These are phyloP conservation scores for Dromococcyx pavoninus DNA, from an alignment of 2,797 vertebrate genomes.

Conservation along the genomic window DNA sequence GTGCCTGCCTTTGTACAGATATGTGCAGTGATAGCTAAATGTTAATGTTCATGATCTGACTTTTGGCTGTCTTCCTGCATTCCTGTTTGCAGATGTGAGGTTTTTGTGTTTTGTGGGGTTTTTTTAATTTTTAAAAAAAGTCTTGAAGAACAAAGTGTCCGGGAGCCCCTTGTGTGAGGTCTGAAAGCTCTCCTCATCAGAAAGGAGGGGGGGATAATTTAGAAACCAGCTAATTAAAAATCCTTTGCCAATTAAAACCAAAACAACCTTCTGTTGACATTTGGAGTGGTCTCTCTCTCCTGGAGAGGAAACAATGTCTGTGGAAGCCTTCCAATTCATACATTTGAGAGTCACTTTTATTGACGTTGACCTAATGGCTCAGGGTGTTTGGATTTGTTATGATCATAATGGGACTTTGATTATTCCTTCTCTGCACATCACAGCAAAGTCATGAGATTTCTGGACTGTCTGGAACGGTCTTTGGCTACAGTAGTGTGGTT, in stretches of 20 bases:
- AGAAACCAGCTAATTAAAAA: slow-evolving; percentile 28
- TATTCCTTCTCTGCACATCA: neutral
- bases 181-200: neutral
- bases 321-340: neutral
- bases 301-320: neutral
- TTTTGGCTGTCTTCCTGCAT: slow-evolving; percentile 37
- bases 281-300: neutral
- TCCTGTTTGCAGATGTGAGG: slow-evolving; percentile 20
- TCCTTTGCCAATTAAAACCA: neutral
- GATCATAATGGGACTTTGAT: neutral
- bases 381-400: neutral
- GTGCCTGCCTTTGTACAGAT: neutral
- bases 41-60: neutral
- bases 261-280: neutral
- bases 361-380: neutral
- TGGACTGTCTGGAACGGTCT: neutral
- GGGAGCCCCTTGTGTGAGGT: neutral
- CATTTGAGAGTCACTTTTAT: neutral
- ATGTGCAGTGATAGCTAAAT: neutral
- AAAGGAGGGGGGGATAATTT: neutral
- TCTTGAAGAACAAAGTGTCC: neutral
- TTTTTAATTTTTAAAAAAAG: neutral
- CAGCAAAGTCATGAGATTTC: neutral
- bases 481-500: neutral
- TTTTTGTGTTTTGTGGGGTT: neutral